A percentile compares a stretch with the other conserved stretches of the same genome.
phyloP scores from a whole-genome alignment of 2,797 vertebrate genomes.

The Lagorchestes hirsutus region DNA sequence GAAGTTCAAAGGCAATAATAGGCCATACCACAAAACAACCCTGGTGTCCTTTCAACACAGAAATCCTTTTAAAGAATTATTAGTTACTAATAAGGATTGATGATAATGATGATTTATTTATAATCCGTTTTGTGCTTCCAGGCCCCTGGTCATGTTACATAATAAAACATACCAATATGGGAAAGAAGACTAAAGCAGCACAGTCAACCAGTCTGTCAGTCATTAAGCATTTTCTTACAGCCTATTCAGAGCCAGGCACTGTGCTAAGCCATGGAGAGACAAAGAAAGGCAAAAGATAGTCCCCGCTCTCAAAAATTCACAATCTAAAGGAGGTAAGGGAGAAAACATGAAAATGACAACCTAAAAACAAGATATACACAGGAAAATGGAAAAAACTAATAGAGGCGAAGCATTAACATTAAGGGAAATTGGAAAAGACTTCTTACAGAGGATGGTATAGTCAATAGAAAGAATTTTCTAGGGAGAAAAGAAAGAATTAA shows the following conservation, averaged over 20 bases:
- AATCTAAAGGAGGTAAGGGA: background rate
- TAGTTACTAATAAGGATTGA: constrained; percentile 55
- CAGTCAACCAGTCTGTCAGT: constrained; percentile 36
- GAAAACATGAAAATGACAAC: background rate
- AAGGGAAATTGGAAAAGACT: background rate
- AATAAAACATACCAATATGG: constrained; percentile 59
- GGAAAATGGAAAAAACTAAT: background rate
- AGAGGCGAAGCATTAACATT: background rate
- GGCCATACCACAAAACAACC: constrained; percentile 54
- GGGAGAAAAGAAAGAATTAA: constrained; percentile 52
- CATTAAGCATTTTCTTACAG: background rate
- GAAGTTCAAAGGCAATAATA: constrained; percentile 59
- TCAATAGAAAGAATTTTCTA: constrained; percentile 26
- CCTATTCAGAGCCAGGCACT: background rate
- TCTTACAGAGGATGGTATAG: background rate
- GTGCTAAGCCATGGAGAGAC: background rate
- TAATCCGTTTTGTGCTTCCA: constrained; percentile 54
- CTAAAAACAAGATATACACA: background rate
- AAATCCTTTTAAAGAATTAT: constrained; percentile 58
- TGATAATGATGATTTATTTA: constrained; percentile 66
- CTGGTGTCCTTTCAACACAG: constrained; percentile 55
- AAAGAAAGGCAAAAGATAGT: background rate
- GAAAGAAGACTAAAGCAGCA: constrained; percentile 67
- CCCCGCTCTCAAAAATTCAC: background rate
- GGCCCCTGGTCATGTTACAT: constrained; percentile 35